These are phyloP conservation scores for Metaphire vulgaris DNA, from an alignment of 1,140 invertebrate genomes.

Conservation along the genomic window DNA sequence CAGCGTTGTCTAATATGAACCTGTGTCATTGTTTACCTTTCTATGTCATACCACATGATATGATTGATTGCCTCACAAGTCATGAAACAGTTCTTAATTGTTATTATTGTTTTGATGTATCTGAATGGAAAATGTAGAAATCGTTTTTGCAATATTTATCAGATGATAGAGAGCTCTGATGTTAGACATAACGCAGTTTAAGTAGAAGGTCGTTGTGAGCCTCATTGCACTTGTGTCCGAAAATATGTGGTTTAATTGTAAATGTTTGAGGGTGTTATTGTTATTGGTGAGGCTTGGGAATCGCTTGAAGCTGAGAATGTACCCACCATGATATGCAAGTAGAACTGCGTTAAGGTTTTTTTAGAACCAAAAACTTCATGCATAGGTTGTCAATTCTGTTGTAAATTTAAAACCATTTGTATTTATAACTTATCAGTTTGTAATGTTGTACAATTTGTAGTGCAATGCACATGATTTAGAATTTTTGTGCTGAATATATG, in stretches of 20 bases:
- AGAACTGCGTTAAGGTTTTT: background rate
- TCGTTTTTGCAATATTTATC: no score
- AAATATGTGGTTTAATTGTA: background rate
- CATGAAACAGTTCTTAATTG: background rate
- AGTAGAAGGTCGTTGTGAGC: background rate
- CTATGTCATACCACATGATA: background rate
- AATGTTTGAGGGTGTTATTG: no score
- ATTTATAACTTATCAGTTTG: background rate
- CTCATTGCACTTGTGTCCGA: background rate
- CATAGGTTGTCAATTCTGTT: background rate
- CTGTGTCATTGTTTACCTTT: background rate
- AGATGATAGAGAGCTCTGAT: no score
- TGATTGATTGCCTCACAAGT: background rate
- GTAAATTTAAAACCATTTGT: background rate
- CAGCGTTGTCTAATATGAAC: background rate
- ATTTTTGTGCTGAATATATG: no score
- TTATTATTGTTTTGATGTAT: background rate
- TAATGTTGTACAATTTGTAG: background rate
- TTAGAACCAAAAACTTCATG: background rate
- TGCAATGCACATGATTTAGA: no score
- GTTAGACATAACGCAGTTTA: background rate
- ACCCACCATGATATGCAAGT: background rate
- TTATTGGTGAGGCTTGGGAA: background rate
- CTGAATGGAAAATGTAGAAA: background rate
- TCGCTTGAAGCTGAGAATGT: no score